Base-by-base conservation (phyloP, 2,888 invertebrate genomes). In the Scrobipalpa costella region DNA sequence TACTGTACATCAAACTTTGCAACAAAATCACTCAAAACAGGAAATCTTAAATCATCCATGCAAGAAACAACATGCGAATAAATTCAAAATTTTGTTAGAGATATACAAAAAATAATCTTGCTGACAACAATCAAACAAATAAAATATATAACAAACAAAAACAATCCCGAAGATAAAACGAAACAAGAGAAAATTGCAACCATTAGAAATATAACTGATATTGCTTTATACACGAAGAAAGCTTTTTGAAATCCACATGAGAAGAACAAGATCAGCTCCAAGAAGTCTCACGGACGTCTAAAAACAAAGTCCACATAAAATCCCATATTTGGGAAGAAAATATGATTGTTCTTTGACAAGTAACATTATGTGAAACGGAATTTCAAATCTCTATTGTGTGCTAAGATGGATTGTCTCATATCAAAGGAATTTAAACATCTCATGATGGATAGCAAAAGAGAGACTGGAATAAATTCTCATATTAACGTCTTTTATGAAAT, bases 311-410 rank as follows among this genome's bases (percentile, higher is more conserved):
- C 40, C 58, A 44, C 15, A 61, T 50, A 57, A 60, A 55, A 44
- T 62, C 15, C 64, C 66, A 64, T 63, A 64, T 64, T 64, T 66
- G 63, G 63, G 52, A 63, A 63, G 52, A 62, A 57, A 60, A 52
- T 55, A 63, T 58, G 57, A 58, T 57, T 57, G 57, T 62, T 62
- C 19, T 44, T 36, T 57, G 36, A 57, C 57, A 57, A 38, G 21
- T 38, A 57, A 8, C 27, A 2, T 33, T 19, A n/a, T 57, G 34
- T 57, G 57, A 15, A 36, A 57, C 36, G 17, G 19, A 36, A 38
- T 57, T 57, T 57, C 17, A 57, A 57, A 9, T 17, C 19, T 2
- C 17, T 17, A 57, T 34, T 57, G 57, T 57, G 38, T 57, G 38
- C 17, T 38, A 57, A 36, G 33, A 57, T 8, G 38, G 7, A 36